Evolutionary conservation across 2,888 invertebrate genomes (phyloP), one percentile per base, ranked within the genome.

Genomic region (Pyrochroa serraticornis): DNA sequence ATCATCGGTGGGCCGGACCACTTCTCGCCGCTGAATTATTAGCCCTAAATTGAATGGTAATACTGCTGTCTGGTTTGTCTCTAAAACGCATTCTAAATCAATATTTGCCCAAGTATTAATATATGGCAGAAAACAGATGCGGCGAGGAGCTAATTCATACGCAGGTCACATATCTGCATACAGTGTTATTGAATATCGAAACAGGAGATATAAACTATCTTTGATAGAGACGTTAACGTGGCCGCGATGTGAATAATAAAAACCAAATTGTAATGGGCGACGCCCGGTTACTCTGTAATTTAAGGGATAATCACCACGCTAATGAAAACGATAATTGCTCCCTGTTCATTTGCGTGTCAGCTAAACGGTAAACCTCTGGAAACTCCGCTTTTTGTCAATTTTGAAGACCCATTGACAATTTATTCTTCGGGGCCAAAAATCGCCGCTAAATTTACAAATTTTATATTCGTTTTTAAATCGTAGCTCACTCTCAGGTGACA

Each of bases 11-110:
- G 53, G 53, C 45, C 31, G 53, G 58, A 44, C 58, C 44, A n/a
- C 44, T 44, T 44, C 44, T 33, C 44, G 44, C 35, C 53, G 48
- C 62, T 66, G 66, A 66, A 56, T 64, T 66, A 66, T 63, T 62
- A 55, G 60, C 54, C 63, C 63, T 58, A 66, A 64, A 66, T 64
- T 64, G 63, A 64, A 66, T 64, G 59, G 60, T 64, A 64, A 64
- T 66, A 57, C 59, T 39, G 36, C 43, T 58, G 58, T 60, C 60
- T 52, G 44, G 38, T 39, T 50, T 56, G 58, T 59, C 58, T 48
- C 41, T 39, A 56, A 45, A 33, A 36, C 39, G 22, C 36, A 12
- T 47, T 56, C 42, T 56, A 57, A 60, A 52, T 60, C 60, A 60
- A 60, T 52, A 57, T 50, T 44, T 53, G 43, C 44, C 35, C 31